These are phyloP conservation scores for Phyto melanocephala DNA, from an alignment of 2,888 invertebrate species.

Conservation along the genomic window DNA sequence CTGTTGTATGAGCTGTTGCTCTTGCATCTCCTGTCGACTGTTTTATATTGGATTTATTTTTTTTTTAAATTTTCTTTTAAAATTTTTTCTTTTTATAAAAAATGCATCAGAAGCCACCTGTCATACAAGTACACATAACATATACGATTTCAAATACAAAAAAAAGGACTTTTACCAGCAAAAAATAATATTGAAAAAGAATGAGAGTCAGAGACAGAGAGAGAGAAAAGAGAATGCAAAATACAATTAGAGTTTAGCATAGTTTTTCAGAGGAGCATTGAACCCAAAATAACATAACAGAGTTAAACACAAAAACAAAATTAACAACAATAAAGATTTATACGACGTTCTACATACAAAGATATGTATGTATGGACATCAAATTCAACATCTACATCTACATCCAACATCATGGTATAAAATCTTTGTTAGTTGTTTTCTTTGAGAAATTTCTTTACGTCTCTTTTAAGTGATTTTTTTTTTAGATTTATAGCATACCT, in stretches of 20 bases:
- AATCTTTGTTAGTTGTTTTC: background rate
- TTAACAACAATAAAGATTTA: background rate
- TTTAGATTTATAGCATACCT: background rate
- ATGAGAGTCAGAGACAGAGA: background rate
- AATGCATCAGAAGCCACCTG: slow-evolving; percentile 58
- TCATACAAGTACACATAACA: slow-evolving; percentile 27
- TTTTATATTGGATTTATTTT: slow-evolving; percentile 27
- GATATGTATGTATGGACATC: no score
- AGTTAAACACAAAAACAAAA: background rate
- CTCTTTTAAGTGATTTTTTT: background rate
- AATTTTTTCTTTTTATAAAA: background rate
- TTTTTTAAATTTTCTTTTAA: background rate
- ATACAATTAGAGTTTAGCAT: slow-evolving; percentile 28
- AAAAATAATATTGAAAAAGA: no score
- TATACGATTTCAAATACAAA: background rate
- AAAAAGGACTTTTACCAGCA: background rate
- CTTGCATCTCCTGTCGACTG: slow-evolving; percentile 35
- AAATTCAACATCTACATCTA: slow-evolving; percentile 31
- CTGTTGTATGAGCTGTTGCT: slow-evolving; percentile 47
- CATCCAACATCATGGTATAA: background rate
- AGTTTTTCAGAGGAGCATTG: slow-evolving; percentile 54
- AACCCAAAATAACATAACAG: slow-evolving; percentile 45
- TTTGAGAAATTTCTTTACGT: background rate
- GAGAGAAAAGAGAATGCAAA: background rate
- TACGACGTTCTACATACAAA: background rate